Percentiles rank a stretch among this genome's conserved stretches.
Evolutionary conservation across 2,888 invertebrate genomes (phyloP).

Genomic region (Zygothrica quintamaculata): DNA sequence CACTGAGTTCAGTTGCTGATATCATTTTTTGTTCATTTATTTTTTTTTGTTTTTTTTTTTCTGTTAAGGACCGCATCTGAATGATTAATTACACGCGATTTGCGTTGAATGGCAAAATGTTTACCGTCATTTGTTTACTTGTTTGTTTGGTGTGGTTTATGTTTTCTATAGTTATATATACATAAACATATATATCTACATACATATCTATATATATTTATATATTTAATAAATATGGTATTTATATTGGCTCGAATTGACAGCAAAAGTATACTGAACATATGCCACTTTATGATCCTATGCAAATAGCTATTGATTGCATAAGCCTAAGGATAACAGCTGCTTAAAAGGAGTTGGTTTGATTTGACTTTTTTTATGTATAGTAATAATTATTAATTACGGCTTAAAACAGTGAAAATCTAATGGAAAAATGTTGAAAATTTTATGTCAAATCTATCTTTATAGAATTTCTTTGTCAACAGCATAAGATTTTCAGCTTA

Average conservation of each 20-base stretch:
- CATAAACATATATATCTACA: conserved; percentile 3
- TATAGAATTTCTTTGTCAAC: no score
- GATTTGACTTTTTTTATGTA: no score
- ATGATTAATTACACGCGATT: conserved; percentile 67
- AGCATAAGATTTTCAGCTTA: no score
- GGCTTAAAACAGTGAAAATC: no score
- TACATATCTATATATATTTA: no score
- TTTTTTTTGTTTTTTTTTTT: conserved; percentile 24
- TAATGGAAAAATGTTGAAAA: no score
- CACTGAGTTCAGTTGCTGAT: conserved; percentile 28
- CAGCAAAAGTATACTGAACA: conserved; percentile 17
- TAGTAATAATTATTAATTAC: no score
- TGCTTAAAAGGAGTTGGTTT: no score
- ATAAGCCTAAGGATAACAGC: conserved; percentile 7
- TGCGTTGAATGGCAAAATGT: conserved; percentile 57
- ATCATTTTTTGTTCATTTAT: conserved; percentile 31
- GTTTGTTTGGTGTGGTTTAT: conserved; percentile 24
- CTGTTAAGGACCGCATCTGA: conserved; percentile 37
- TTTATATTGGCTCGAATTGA: conserved; percentile 28
- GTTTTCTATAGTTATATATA: conserved; percentile 26
- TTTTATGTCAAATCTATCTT: no score
- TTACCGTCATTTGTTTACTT: conserved; percentile 51
- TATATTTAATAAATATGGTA: no score
- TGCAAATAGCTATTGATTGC: conserved; percentile 10
- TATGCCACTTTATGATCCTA: not conserved